Percentiles rank a stretch among this genome's conserved stretches.
These are phyloP conservation scores for Andrena cerasifolii DNA, from an alignment of 1,140 invertebrate species.

Conservation along the genomic window DNA sequence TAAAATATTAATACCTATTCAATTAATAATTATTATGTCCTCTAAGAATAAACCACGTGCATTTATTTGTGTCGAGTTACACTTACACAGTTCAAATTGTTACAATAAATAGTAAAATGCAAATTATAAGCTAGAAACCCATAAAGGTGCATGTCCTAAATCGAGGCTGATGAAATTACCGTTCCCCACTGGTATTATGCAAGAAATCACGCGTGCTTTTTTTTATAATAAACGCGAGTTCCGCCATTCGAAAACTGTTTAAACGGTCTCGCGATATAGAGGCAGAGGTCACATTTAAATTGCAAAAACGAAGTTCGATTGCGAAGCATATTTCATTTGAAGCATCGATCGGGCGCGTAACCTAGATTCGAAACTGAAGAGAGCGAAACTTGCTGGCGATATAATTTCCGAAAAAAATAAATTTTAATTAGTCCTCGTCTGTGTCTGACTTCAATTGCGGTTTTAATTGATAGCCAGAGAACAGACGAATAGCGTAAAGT, in stretches of 20 bases:
- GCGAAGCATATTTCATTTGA: constrained; percentile 24
- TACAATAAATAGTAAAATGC: too few species aligned
- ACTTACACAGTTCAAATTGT: too few species aligned
- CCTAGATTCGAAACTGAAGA: constrained; percentile 29
- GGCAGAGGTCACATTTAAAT: background rate
- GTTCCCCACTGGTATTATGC: too few species aligned
- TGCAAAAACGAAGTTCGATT: constrained; percentile 13
- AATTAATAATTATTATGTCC: too few species aligned
- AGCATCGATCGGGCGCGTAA: constrained; percentile 39
- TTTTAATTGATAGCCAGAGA: constrained; percentile 21
- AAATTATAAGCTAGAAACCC: too few species aligned
- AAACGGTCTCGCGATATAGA: background rate
- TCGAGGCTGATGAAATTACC: too few species aligned
- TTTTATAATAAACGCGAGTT: background rate
- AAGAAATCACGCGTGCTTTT: background rate
- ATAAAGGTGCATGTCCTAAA: too few species aligned
- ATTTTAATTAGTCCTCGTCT: constrained; percentile 25
- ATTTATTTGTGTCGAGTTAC: too few species aligned
- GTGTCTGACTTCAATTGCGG: background rate
- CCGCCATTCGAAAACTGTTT: background rate
- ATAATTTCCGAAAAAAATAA: constrained; percentile 9
- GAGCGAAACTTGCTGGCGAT: constrained; percentile 9
- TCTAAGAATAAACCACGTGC: too few species aligned
- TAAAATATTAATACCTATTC: too few species aligned
- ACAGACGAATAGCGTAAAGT: background rate